A percentile compares a stretch with the other conserved stretches of the same genome.
phyloP scores from a whole-genome alignment of 2,888 invertebrate species.

The Agrotis ipsilon region DNA sequence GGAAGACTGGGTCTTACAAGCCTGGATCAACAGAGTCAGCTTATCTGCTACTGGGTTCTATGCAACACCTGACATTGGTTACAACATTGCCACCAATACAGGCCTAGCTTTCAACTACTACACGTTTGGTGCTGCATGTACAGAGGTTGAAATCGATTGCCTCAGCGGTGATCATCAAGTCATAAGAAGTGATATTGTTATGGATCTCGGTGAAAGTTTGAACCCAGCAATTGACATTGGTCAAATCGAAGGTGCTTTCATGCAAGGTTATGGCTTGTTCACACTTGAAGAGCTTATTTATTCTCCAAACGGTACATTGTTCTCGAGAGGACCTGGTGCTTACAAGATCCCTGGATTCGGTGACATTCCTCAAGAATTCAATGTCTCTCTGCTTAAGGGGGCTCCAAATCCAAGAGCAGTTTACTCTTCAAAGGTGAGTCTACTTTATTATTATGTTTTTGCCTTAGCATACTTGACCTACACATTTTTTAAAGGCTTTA shows the following conservation, averaged over 20 bases:
- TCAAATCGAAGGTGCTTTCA: constrained; percentile 98
- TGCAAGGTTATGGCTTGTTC: constrained; percentile 98
- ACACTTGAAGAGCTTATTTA: constrained; percentile 97
- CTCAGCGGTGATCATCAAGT: constrained; percentile 98
- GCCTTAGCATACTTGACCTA: not conserved
- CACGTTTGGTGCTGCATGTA: constrained; percentile 96
- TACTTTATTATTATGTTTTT: not conserved
- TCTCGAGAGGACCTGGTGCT: constrained; percentile 97
- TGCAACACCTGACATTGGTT: constrained; percentile 94
- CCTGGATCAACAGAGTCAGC: constrained; percentile 94
- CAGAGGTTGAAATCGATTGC: constrained; percentile 98
- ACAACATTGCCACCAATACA: constrained; percentile 93
- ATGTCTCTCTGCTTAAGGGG: constrained; percentile 97
- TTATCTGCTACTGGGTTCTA: constrained; percentile 96
- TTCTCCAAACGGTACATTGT: constrained; percentile 95
- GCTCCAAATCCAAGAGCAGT: constrained; percentile 97
- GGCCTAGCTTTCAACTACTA: constrained; percentile 96
- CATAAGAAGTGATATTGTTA: constrained; percentile 97
- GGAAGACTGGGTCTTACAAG: constrained; percentile 95
- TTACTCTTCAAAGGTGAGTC: constrained; percentile 97
- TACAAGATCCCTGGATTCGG: constrained; percentile 98
- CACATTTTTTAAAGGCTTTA: not conserved
- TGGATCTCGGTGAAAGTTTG: constrained; percentile 98
- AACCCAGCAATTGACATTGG: constrained; percentile 99
- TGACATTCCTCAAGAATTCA: constrained; percentile 97